phyloP scores from a whole-genome alignment of 2,888 invertebrate genomes.

The Protophormia terraenovae region DNA sequence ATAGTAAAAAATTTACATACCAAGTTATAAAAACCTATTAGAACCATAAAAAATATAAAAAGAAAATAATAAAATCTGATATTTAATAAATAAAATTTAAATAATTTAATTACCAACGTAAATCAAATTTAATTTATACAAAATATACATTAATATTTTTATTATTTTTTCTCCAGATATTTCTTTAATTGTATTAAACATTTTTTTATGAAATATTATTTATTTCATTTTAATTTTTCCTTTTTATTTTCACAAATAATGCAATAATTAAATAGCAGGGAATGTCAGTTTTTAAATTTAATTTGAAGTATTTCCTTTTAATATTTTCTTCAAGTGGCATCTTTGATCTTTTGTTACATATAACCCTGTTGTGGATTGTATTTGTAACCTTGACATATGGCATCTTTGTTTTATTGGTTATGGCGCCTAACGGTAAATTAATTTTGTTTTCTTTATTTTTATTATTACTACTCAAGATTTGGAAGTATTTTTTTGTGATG shows the following conservation, averaged over 20 bases:
- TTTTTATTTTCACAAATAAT: neutral
- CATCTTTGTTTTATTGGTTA: neutral
- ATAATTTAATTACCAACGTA: constrained; percentile 61
- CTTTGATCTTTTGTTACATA: neutral
- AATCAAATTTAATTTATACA: constrained; percentile 48
- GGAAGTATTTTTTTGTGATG: neutral
- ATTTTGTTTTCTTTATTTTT: neutral
- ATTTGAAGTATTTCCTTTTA: neutral
- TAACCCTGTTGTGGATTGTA: neutral
- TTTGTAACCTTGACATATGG: neutral
- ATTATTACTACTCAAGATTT: neutral
- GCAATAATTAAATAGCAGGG: neutral
- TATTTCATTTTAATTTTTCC: neutral
- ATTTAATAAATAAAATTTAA: constrained; percentile 49
- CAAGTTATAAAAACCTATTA: neutral
- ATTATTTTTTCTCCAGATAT: neutral
- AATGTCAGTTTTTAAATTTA: neutral
- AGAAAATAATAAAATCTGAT: constrained; percentile 38
- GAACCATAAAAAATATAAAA: constrained; percentile 3
- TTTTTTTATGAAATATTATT: neutral
- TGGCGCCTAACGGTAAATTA: neutral
- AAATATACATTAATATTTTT: constrained; percentile 21
- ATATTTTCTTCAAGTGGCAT: neutral
- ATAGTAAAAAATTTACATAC: neutral
- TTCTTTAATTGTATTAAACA: neutral